These are phyloP conservation scores for Eospalax fontanierii DNA, from an alignment of 2,797 vertebrate species.

Conservation along the genomic window DNA sequence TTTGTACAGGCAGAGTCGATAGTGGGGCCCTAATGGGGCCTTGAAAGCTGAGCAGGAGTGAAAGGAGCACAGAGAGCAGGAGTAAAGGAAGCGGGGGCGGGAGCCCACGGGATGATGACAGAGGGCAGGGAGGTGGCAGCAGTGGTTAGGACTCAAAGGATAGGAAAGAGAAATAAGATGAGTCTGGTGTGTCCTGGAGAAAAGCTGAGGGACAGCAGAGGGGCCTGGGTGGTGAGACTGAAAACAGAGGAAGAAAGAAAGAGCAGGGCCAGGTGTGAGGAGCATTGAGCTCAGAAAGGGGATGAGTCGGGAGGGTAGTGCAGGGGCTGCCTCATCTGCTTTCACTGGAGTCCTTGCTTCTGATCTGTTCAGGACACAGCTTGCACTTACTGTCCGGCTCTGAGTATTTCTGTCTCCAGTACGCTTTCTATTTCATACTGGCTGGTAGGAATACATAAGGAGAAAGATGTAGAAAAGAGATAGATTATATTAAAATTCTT, in stretches of 20 bases:
- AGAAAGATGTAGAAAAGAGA: constrained; percentile 24
- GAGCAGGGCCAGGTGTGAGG: constrained; percentile 53
- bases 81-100: constrained; percentile 50
- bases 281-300: constrained; percentile 27
- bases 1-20: constrained; percentile 73
- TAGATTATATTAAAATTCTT: not conserved
- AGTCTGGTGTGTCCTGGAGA: constrained; percentile 18
- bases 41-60: constrained; percentile 73
- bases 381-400: not conserved
- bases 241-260: constrained; percentile 61
- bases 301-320: not conserved
- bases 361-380: constrained; percentile 3
- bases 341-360: constrained; percentile 10
- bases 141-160: constrained; percentile 66
- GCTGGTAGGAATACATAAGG: constrained; percentile 19
- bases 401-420: constrained; percentile 4
- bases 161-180: constrained; percentile 50
- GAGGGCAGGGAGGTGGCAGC: not conserved
- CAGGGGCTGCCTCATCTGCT: not conserved
- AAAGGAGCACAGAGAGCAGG: constrained; percentile 66
- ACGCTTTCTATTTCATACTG: not conserved
- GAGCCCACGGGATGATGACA: not conserved
- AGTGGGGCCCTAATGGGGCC: constrained; percentile 51
- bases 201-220: not conserved
- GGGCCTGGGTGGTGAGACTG: not conserved